Base-by-base conservation (phyloP, 2,797 vertebrate species). In the Mormyrops boulengeri region DNA sequence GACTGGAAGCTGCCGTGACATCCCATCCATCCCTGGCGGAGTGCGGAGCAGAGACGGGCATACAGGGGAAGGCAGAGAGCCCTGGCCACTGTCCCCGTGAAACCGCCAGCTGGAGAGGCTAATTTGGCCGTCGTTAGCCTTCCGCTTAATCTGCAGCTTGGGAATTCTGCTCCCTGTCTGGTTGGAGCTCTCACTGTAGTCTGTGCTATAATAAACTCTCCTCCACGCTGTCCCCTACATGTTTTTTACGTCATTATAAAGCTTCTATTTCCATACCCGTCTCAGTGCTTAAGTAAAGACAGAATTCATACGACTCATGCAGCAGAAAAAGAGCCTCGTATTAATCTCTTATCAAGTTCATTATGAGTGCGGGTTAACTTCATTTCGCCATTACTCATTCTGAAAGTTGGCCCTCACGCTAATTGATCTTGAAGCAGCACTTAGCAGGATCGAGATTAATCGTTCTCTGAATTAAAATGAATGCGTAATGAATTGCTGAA, bases 371-470 rank as follows among this genome's bases (percentile, higher is more conserved):
- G 62, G 53, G 85, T 86, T 57, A 62, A 89, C 19, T 82, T 80
- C 80, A 73, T 53, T 91, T 89, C 80, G 85, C 89, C 38, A 41
- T 87, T 22, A n/a, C 88, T 89, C 91, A 91, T 94, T 92, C 50
- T 66, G 89, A 93, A 94, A 89, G 26, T 91, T 89, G 55, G 90
- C 41, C 30, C 53, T 17, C 57, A 84, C 86, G 77, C 91, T 93
- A 93, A 94, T 93, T 92, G 90, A 93, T 93, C 91, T 92, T 30
- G 80, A 93, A 90, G 90, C 50, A 66, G 89, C 90, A 12, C 22
- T 90, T 91, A 66, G 38, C 38, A 85, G 88, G 88, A 92, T 93
- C 90, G 87, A 60, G 62, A 60, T 91, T 91, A 87, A 77, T 88
- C 7, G 38, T 88, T 92, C 8, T 14, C 89, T 88, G 88, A 87